These are phyloP conservation scores for Labroides dimidiatus DNA, from an alignment of 2,797 vertebrate species.

Conservation along the genomic window DNA sequence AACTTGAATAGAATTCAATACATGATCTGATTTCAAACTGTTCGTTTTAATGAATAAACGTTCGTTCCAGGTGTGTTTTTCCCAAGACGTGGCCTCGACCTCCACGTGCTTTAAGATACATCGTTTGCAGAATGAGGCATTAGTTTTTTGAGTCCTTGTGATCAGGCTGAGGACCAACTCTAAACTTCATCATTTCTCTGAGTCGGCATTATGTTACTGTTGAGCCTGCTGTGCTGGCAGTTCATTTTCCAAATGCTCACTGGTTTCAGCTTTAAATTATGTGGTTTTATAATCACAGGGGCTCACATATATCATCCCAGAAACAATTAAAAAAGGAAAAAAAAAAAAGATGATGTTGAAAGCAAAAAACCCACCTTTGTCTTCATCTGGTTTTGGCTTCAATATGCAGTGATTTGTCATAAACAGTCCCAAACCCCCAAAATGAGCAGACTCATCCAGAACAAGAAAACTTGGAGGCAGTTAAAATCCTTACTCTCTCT, in stretches of 20 bases:
- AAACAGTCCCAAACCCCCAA: neutral
- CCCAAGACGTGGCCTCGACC: too few species aligned
- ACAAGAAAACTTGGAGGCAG: neutral
- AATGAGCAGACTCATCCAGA: neutral
- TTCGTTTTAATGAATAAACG: slow-evolving; percentile 1
- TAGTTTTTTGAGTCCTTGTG: too few species aligned
- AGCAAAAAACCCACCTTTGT: neutral
- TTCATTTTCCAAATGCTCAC: neutral
- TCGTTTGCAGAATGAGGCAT: too few species aligned
- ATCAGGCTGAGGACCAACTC: too few species aligned
- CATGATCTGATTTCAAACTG: slow-evolving; percentile 3
- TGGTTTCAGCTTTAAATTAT: neutral
- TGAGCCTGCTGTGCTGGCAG: neutral
- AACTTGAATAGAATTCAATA: neutral
- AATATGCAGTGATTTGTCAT: slow-evolving; percentile 1
- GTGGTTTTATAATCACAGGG: neutral
- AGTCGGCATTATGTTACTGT: too few species aligned
- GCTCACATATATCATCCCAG: neutral
- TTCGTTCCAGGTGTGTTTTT: neutral
- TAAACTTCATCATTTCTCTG: too few species aligned
- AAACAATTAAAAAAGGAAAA: neutral
- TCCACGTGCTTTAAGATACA: too few species aligned
- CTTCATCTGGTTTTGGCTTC: slow-evolving; percentile 1
- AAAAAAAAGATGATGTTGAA: neutral
- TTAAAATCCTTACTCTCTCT: neutral